Percentiles rank a stretch among this genome's conserved stretches.
Conservation (phyloP, 2,797 vertebrate species). For the Myripristis jacobus region DNA sequence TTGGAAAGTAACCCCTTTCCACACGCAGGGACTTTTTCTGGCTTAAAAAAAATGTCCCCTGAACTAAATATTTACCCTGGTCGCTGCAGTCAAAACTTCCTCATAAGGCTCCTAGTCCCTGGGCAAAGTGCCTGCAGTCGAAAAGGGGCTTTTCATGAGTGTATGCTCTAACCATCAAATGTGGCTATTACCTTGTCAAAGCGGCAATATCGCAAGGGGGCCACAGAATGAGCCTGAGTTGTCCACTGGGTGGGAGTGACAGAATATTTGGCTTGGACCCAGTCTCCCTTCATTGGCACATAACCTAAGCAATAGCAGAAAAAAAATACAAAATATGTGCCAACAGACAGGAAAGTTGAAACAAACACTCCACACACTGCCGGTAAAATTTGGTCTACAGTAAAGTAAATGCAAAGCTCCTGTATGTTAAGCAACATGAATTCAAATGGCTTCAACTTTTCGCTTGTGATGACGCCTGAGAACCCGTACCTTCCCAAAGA, state of each 20-base stretch:
- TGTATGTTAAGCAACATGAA: constrained; percentile 1
- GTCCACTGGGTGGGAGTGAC: constrained; percentile 86
- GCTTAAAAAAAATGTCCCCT: too few species aligned
- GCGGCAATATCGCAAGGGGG: constrained; percentile 90
- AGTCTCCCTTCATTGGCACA: constrained; percentile 91
- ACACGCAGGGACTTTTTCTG: too few species aligned
- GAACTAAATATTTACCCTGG: too few species aligned
- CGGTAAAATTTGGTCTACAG: not conserved
- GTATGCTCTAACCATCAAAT: not conserved
- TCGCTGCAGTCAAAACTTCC: too few species aligned
- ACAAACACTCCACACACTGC: constrained; percentile 16
- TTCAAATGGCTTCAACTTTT: constrained; percentile 1
- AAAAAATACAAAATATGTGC: constrained; percentile 13
- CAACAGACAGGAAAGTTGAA: not conserved
- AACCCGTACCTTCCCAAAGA: constrained; percentile 87
- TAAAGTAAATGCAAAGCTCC: not conserved
- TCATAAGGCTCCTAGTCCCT: too few species aligned
- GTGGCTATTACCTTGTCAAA: constrained; percentile 85
- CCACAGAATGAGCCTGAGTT: constrained; percentile 88
- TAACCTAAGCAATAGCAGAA: constrained; percentile 82
- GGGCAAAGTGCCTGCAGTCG: too few species aligned
- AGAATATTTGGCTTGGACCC: constrained; percentile 92
- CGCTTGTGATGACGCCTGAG: constrained; percentile 1
- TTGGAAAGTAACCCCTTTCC: too few species aligned
- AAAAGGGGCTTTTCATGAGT: not conserved